A percentile compares a stretch with the other conserved stretches of the same genome.
These are phyloP conservation scores for Apistogramma diplotaenia DNA, from an alignment of 2,113 vertebrate species.

Conservation along the genomic window DNA sequence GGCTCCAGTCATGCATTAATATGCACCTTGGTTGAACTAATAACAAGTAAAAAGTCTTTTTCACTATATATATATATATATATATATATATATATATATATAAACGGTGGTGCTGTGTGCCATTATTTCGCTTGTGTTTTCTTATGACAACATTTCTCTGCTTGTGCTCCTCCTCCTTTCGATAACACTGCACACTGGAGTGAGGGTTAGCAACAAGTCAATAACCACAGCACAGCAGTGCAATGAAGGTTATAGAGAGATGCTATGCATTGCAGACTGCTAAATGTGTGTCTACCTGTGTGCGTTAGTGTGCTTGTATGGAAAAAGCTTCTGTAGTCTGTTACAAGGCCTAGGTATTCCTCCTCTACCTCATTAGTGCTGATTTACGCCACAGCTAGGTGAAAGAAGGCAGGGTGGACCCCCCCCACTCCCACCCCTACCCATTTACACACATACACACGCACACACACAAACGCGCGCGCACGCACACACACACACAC, in stretches of 20 bases:
- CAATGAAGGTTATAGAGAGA: conserved; percentile 57
- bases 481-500: conserved; percentile 4
- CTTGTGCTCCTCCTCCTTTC: conserved; percentile 30
- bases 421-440: conserved; percentile 67
- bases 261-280: conserved; percentile 44
- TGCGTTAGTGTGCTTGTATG: conserved; percentile 29
- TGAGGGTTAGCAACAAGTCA: conserved; percentile 72
- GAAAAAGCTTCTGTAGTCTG: conserved; percentile 44
- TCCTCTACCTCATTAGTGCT: conserved; percentile 87
- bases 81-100: background rate
- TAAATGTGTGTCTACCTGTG: conserved; percentile 54
- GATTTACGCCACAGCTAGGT: conserved; percentile 87
- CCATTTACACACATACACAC: conserved; percentile 5
- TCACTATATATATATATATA: background rate
- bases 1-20: background rate
- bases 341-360: conserved; percentile 72
- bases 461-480: background rate
- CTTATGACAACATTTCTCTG: no score
- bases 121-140: no score
- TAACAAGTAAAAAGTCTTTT: background rate
- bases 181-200: conserved; percentile 60
- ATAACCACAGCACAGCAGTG: conserved; percentile 61
- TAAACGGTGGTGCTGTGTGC: no score
- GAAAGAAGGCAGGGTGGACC: conserved; percentile 78
- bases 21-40: background rate